Evolutionary conservation across 1,140 invertebrate genomes (phyloP).

Genomic region (Thrips palmi): DNA sequence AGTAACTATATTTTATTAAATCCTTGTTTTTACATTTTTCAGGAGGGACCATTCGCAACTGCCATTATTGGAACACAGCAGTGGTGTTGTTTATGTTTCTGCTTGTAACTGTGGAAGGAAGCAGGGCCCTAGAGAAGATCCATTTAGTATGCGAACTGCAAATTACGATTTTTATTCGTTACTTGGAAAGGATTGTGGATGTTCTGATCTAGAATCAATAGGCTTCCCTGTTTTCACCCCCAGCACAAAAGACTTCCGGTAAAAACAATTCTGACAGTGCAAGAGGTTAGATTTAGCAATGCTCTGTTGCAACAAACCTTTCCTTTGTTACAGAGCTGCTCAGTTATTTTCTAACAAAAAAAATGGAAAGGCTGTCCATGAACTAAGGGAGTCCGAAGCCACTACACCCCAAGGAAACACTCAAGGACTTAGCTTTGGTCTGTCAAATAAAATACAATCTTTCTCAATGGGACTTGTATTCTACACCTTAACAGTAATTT

Average conservation of each 20-base stretch:
- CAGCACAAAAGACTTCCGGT: conserved; percentile 42
- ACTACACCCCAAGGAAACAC: conserved; percentile 22
- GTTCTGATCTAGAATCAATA: conserved; percentile 42
- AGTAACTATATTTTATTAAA: not conserved
- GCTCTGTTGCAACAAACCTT: not conserved
- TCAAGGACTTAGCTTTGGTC: conserved; percentile 26
- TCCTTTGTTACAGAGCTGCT: conserved; percentile 25
- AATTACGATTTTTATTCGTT: conserved; percentile 74
- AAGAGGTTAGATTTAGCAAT: conserved; percentile 2
- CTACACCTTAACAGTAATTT: conserved; percentile 4
- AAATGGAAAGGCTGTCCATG: not conserved
- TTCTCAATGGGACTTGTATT: conserved; percentile 4
- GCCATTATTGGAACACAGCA: conserved; percentile 44
- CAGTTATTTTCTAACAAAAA: conserved; percentile 24
- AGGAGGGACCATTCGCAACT: conserved; percentile 19
- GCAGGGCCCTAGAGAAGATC: conserved; percentile 70
- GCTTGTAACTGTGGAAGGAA: conserved; percentile 82
- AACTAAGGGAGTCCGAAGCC: no score
- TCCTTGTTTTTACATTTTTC: conserved; percentile 2
- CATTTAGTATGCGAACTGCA: conserved; percentile 64
- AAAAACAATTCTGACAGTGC: conserved; percentile 16
- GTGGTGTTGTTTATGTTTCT: conserved; percentile 60
- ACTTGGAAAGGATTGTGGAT: conserved; percentile 56
- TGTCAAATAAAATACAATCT: not conserved
- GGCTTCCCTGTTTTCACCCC: conserved; percentile 73